Evolutionary conservation across 2,797 vertebrate genomes (phyloP).

Genomic region (Salarias fasciatus): DNA sequence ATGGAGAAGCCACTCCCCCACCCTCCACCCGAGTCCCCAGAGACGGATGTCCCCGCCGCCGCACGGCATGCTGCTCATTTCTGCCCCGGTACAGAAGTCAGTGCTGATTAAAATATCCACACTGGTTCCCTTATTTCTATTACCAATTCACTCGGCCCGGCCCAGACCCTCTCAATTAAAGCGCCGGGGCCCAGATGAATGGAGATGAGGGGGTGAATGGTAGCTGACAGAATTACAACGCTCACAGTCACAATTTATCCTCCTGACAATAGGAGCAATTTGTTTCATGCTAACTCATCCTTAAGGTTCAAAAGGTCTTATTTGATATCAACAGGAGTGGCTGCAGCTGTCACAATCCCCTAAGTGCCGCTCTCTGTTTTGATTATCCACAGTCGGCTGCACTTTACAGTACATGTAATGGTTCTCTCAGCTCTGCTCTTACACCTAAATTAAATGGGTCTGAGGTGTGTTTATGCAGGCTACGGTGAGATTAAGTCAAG

Average conservation of each 20-base stretch:
- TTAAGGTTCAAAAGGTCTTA: conserved; percentile 72
- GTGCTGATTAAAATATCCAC: conserved; percentile 85
- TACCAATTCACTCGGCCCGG: conserved; percentile 75
- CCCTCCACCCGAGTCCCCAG: conserved; percentile 60
- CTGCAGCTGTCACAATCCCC: conserved; percentile 61
- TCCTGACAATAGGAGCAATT: conserved; percentile 82
- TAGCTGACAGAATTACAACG: conserved; percentile 77
- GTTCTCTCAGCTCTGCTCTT: conserved; percentile 20
- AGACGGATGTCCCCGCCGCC: conserved; percentile 71
- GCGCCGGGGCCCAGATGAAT: conserved; percentile 67
- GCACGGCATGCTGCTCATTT: conserved; percentile 58
- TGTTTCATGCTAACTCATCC: conserved; percentile 82
- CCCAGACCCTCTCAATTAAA: conserved; percentile 81
- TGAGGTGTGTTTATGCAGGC: conserved; percentile 26
- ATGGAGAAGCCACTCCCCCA: conserved; percentile 55
- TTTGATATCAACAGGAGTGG: conserved; percentile 65
- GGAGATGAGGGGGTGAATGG: conserved; percentile 67
- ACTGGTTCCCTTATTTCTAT: conserved; percentile 79
- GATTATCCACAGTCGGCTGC: conserved; percentile 64
- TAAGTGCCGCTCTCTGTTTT: conserved; percentile 55
- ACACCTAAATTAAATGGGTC: conserved; percentile 19
- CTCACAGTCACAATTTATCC: conserved; percentile 80
- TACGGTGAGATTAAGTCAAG: conserved; percentile 5
- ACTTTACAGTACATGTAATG: conserved; percentile 54
- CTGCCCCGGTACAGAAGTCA: conserved; percentile 76